A percentile compares a stretch with the other conserved stretches of the same genome.
Evolutionary conservation across 2,113 vertebrate species (phyloP).

Genomic region (Phocoena phocoena): DNA sequence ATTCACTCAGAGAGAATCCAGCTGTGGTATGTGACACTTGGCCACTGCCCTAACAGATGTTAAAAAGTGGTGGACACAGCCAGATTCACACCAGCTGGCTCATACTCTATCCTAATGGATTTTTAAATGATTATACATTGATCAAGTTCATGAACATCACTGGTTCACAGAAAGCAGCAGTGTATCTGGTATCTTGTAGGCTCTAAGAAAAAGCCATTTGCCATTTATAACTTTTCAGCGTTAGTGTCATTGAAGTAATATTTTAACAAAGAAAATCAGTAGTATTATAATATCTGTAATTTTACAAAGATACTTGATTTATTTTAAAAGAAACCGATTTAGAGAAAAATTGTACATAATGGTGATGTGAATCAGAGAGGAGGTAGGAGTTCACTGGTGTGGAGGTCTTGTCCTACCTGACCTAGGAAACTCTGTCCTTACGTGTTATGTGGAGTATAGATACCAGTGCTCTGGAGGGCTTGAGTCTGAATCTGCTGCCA

Average conservation of each 20-base stretch:
- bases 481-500: neutral
- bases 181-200: neutral
- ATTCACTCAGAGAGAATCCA: neutral
- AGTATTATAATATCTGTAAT: neutral
- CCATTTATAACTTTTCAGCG: neutral
- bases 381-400: neutral
- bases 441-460: accelerated
- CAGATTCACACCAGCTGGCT: neutral
- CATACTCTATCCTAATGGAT: too few species aligned
- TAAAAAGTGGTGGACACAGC: neutral
- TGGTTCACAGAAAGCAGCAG: neutral
- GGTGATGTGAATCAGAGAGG: neutral
- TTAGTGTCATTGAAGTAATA: neutral
- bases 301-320: neutral
- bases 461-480: neutral
- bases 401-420: too few species aligned
- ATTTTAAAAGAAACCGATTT: neutral
- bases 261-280: neutral
- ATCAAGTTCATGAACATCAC: neutral
- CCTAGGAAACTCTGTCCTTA: neutral
- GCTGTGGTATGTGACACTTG: neutral
- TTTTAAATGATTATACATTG: neutral
- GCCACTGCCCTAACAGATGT: neutral
- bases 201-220: neutral
- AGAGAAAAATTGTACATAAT: constrained; percentile 1